Base-by-base conservation (phyloP, 2,113 vertebrate genomes). In the Bubo bubo region DNA sequence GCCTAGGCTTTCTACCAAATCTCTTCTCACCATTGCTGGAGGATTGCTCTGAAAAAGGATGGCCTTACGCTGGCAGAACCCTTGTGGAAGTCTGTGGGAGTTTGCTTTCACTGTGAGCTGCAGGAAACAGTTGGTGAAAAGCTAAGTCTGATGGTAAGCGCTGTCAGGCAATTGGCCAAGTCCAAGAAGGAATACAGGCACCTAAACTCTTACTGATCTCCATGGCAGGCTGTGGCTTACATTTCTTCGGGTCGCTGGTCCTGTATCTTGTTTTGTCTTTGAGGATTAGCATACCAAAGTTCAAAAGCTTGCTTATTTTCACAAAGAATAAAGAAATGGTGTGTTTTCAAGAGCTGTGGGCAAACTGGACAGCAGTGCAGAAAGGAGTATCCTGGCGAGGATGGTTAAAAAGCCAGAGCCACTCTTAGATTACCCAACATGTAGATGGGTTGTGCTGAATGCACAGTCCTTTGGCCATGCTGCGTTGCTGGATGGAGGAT, bases 81-180 rank as follows among this genome's bases (percentile, higher is more conserved):
- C 52, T 60, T 85, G 73, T 92, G 83, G 77, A 97, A 91, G 39
- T 86, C 82, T 74, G 71, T 91, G 83, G 92, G 95, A 92, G 80
- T 94, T 84, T 97, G 91, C 94, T 96, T 95, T 96, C 84, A 68
- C 64, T 85, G 52, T 68, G 86, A 94, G 53, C 79, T 94, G 62
- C 88, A 89, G 73, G 86, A 92, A 94, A 82, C 86, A 88, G 88
- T 93, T 93, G 87, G 88, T 96, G 95, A 88, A 96, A 94, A 95
- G 49, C 62, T 41, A n/a, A 81, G 81, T 62, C 87, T 87, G 90
- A 75, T 62, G 64, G 37, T 81, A 77, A 93, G 86, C 2, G 4
- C 80, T 95, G 73, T 92, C 56, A 70, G 88, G 86, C 86, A 95
- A 93, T 95, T 86, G 80, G 88, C 79, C 86, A 93, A 82, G 70